Conservation (phyloP, 2,888 invertebrate species). For the Tipula helvola region DNA sequence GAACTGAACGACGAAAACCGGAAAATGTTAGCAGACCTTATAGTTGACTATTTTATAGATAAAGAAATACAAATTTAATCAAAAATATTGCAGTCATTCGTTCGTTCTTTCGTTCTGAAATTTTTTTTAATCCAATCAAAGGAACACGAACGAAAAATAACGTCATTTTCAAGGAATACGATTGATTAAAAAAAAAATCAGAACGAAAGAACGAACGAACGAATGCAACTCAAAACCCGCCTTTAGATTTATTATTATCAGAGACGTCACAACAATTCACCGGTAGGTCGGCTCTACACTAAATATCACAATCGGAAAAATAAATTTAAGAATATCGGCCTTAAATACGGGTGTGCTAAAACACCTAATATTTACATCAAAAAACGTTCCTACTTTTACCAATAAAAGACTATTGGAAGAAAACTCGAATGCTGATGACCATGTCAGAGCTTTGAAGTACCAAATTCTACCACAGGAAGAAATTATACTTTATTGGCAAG, state of each 20-base stretch:
- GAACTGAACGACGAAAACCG: too few species aligned
- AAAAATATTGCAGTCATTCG: too few species aligned
- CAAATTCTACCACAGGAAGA: neutral
- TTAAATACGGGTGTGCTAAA: neutral
- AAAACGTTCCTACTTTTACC: neutral
- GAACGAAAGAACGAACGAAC: too few species aligned
- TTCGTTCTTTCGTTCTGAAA: too few species aligned
- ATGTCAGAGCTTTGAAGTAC: neutral
- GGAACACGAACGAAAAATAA: too few species aligned
- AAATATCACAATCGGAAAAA: neutral
- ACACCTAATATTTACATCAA: neutral
- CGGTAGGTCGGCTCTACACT: neutral
- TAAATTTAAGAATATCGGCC: neutral
- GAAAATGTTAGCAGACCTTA: too few species aligned
- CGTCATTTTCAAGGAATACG: too few species aligned
- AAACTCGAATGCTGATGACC: neutral
- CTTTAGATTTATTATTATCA: neutral
- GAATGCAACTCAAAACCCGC: too few species aligned
- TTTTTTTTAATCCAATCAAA: too few species aligned
- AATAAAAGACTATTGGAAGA: neutral
- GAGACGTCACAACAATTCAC: neutral
- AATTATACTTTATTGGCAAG: neutral
- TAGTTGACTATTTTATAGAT: too few species aligned
- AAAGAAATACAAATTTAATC: neutral
- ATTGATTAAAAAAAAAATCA: too few species aligned